These are phyloP conservation scores for Ceyx melanurus DNA, from an alignment of 2,113 vertebrate genomes.

Conservation along the genomic window DNA sequence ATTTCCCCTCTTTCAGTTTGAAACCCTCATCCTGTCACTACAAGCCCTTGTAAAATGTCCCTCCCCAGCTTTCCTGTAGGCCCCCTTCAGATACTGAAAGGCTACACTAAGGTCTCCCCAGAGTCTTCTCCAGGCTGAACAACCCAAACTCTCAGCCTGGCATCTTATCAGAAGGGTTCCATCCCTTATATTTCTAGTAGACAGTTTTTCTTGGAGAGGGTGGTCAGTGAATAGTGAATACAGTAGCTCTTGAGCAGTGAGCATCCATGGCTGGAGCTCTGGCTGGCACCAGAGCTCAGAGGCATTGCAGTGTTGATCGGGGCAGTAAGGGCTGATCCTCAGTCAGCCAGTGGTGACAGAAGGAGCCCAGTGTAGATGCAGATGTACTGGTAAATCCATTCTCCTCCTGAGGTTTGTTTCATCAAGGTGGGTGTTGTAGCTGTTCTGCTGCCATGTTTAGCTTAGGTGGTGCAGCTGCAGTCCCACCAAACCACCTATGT, in stretches of 20 bases:
- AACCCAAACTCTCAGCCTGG: neutral
- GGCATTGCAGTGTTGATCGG: neutral
- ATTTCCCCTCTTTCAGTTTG: neutral
- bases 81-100: neutral
- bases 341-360: rapidly evolving
- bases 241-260: neutral
- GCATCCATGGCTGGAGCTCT: neutral
- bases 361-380: neutral
- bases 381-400: neutral
- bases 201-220: neutral
- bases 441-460: rapidly evolving
- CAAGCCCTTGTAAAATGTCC: neutral
- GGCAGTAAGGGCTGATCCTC: neutral
- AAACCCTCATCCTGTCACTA: neutral
- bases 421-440: rapidly evolving
- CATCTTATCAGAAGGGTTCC: neutral
- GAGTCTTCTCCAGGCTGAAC: neutral
- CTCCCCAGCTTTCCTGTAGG: neutral
- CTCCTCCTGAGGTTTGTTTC: neutral
- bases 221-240: neutral
- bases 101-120: neutral
- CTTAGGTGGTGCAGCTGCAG: neutral
- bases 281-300: neutral
- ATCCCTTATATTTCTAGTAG: neutral
- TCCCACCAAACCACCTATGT: neutral